These are phyloP conservation scores for Sebastes oblongus DNA, from an alignment of 2,797 vertebrate genomes.

Conservation along the genomic window DNA sequence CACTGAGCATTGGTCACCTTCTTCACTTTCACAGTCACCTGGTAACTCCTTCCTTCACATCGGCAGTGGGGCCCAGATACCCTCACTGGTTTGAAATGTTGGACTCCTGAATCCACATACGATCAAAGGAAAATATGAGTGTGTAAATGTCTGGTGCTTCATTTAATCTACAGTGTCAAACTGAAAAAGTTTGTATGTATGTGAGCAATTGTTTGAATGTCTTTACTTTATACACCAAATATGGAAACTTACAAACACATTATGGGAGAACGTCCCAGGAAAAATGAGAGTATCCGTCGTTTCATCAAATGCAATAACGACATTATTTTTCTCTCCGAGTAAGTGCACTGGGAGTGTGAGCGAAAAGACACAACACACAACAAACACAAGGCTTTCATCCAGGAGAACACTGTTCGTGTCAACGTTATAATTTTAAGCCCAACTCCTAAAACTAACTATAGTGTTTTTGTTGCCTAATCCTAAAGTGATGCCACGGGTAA, in stretches of 20 bases:
- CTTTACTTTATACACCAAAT: not conserved
- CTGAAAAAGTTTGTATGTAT: not conserved
- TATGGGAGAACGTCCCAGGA: not conserved
- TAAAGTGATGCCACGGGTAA: no score
- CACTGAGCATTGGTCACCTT: slow-evolving; percentile 50
- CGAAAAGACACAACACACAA: no score
- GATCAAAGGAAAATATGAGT: not conserved
- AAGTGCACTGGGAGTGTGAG: no score
- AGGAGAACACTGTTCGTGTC: no score
- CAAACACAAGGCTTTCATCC: no score
- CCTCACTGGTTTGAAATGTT: not conserved
- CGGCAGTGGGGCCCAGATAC: not conserved
- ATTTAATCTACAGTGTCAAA: not conserved
- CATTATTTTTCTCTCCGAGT: not conserved
- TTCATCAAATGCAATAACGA: not conserved
- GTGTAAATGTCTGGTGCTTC: not conserved
- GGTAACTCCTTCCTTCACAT: slow-evolving; percentile 17
- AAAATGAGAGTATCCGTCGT: not conserved
- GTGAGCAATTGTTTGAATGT: not conserved
- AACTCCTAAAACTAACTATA: no score
- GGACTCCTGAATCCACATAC: not conserved
- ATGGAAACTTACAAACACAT: not conserved
- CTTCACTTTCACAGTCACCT: slow-evolving; percentile 35
- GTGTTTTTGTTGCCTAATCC: no score
- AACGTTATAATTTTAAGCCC: no score